Evolutionary conservation across 2,797 vertebrate species (phyloP).

Genomic region (Artibeus jamaicensis): DNA sequence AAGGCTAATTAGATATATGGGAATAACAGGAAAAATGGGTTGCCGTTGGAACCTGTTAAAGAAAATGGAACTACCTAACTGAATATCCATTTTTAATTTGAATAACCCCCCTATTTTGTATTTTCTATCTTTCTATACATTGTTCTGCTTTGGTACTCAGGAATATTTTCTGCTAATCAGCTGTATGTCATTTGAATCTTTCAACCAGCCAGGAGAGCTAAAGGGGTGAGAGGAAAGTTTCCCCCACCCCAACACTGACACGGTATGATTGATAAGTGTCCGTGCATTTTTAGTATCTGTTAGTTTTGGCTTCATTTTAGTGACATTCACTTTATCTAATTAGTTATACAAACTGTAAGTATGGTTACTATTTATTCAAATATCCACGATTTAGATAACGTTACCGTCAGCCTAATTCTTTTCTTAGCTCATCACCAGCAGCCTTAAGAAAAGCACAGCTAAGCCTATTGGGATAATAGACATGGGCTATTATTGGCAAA

Average conservation of each 20-base stretch:
- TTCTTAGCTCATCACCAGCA: background rate
- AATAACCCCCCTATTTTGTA: background rate
- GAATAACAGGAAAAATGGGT: background rate
- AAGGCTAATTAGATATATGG: background rate
- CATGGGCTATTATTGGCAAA: background rate
- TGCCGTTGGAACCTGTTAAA: background rate
- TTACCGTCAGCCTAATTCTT: background rate
- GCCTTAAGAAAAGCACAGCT: background rate
- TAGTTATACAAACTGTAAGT: background rate
- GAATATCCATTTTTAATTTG: background rate
- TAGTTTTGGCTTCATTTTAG: background rate
- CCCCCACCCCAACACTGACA: background rate
- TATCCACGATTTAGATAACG: background rate
- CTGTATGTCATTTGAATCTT: background rate
- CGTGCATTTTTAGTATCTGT: background rate
- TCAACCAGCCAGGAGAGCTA: background rate
- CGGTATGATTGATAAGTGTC: background rate
- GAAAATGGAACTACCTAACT: background rate
- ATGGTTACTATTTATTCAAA: background rate
- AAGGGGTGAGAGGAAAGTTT: background rate
- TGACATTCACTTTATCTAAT: background rate
- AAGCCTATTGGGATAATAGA: background rate
- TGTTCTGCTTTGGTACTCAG: background rate
- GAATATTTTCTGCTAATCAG: background rate
- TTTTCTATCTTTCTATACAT: background rate